phyloP scores from a whole-genome alignment of 2,113 vertebrate species.

The Brachirus orientalis region DNA sequence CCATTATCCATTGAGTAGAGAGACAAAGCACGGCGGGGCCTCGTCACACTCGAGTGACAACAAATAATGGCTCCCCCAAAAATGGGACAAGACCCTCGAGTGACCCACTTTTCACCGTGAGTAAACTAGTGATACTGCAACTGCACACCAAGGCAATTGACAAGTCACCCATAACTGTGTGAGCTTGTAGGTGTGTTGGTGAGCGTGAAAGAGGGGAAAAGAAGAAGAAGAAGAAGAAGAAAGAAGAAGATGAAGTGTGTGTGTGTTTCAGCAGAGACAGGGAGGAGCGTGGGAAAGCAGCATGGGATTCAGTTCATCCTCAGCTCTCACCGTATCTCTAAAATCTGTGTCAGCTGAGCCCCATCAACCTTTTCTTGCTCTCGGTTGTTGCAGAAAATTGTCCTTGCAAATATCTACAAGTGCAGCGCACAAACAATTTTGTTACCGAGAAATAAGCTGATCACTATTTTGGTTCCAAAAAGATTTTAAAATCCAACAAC shows the following conservation, averaged over 20 bases:
- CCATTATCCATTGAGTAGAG: constrained; percentile 55
- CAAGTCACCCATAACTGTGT: constrained; percentile 42
- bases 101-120: constrained; percentile 64
- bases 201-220: not conserved
- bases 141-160: constrained; percentile 15
- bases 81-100: constrained; percentile 38
- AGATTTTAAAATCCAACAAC: too few species aligned
- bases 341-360: constrained; percentile 14
- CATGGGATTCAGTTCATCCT: constrained; percentile 47
- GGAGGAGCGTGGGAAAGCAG: constrained; percentile 58
- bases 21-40: constrained; percentile 56
- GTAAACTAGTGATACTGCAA: constrained; percentile 38
- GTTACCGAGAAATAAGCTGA: not conserved
- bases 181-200: constrained; percentile 30
- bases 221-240: not conserved
- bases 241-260: not conserved
- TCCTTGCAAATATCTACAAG: constrained; percentile 7
- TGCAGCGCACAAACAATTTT: not conserved
- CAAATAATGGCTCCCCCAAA: constrained; percentile 64
- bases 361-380: not conserved
- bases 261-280: constrained; percentile 11
- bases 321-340: constrained; percentile 25
- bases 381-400: constrained; percentile 5
- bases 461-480: too few species aligned
- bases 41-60: constrained; percentile 60